A percentile compares a stretch with the other conserved stretches of the same genome.
Evolutionary conservation across 2,797 vertebrate genomes (phyloP).

Genomic region (Macrochelys suwanniensis): DNA sequence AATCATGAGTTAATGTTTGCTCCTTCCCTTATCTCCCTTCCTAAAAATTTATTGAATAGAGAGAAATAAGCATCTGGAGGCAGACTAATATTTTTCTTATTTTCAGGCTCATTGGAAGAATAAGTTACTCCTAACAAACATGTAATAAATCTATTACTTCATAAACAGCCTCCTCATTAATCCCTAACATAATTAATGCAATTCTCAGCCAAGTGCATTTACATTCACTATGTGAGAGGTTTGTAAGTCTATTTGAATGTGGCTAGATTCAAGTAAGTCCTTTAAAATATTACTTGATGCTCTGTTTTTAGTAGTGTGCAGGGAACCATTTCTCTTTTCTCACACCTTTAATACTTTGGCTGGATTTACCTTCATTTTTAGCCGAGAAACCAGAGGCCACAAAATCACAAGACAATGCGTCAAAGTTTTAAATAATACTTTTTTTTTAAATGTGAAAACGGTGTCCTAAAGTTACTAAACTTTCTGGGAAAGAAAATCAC

Average conservation of each 20-base stretch:
- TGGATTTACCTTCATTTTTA: neutral
- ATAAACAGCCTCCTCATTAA: conserved; percentile 42
- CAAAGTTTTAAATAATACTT: neutral
- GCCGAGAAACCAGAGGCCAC: conserved; percentile 29
- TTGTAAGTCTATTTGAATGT: neutral
- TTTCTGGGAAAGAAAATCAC: neutral
- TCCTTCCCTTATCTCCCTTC: neutral
- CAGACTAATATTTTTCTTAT: neutral
- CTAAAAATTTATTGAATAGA: neutral
- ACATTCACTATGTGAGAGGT: conserved; percentile 40
- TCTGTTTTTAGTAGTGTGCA: neutral
- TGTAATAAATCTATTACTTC: conserved; percentile 21
- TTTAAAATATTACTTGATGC: neutral
- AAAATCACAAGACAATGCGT: neutral
- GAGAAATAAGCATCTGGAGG: neutral
- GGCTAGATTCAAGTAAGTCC: neutral
- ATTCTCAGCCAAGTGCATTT: conserved; percentile 20
- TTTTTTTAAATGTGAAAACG: neutral
- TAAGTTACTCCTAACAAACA: conserved; percentile 31
- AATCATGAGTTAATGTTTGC: neutral
- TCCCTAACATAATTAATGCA: conserved; percentile 10
- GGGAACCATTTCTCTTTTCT: neutral
- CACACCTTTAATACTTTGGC: neutral
- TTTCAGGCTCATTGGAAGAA: neutral
- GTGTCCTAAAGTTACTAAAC: neutral